Evolutionary conservation across 2,888 invertebrate genomes (phyloP), one percentile per base, ranked within the genome.

Genomic region (Rhogogaster chlorosoma): DNA sequence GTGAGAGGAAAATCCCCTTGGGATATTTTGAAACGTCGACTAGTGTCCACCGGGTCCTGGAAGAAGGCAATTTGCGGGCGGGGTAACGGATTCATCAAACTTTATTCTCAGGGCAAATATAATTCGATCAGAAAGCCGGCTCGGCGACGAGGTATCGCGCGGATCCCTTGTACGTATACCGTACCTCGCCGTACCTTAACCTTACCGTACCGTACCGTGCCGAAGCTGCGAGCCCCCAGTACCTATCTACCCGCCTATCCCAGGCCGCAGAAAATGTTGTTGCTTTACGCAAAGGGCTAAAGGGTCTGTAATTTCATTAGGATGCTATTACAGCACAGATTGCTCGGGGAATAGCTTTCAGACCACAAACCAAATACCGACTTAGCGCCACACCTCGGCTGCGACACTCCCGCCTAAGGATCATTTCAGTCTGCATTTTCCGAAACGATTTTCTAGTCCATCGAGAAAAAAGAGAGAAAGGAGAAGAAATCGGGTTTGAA

Each of bases 301-400:
- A 83, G 83, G 83, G 42, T 83, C 61, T 83, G 87, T 89, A 89
- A 89, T 86, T 87, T 85, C 85, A 88, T 89, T 89, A 89, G 86
- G 84, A 87, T 85, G 87, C 88, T 88, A 89, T 88, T 88, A 89
- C 87, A 86, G 88, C 86, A 87, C 83, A 88, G 88, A 89, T 89
- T 89, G 88, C 88, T 88, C 88, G 87, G 88, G 88, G 89, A 89
- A 89, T 89, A 89, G 87, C 87, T 87, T 88, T 85, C 86, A 83
- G 70, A 29, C 83, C 64, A 15, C 67, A 83, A 83, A 83, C 61
- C 83, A 70, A 83, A 70, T 83, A 70, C 83, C 38, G 45, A 38
- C 67, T 67, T 70, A 36, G 32, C 61, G 36, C 26, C 53, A 53
- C 38, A 61, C 80, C 61, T 80, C 32, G 32, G 38, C 61, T 38